Evolutionary conservation across 2,113 vertebrate genomes (phyloP).

Genomic region (Eulemur macaco): DNA sequence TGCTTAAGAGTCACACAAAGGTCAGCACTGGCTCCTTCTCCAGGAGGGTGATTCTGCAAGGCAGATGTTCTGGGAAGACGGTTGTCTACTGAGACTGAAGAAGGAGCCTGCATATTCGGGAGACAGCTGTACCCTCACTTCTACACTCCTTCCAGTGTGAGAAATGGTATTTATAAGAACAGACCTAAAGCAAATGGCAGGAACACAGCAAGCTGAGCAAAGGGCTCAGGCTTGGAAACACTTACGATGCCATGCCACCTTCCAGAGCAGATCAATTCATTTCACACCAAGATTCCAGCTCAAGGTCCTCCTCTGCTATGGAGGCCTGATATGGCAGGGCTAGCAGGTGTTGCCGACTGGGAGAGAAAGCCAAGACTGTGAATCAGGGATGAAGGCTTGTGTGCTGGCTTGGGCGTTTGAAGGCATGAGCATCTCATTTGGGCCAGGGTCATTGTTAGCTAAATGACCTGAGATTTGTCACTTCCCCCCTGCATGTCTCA

Average conservation of each 20-base stretch:
- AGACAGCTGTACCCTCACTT: background rate
- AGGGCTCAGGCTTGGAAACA: background rate
- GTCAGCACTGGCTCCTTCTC: background rate
- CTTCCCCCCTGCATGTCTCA: background rate
- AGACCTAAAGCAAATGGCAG: slow-evolving; percentile 1
- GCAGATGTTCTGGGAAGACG: background rate
- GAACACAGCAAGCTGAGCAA: background rate
- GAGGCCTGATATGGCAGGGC: background rate
- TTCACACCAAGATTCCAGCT: background rate
- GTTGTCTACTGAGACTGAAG: background rate
- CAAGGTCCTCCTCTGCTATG: background rate
- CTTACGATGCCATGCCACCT: background rate
- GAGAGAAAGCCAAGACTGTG: background rate
- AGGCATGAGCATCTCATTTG: background rate
- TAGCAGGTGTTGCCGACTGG: background rate
- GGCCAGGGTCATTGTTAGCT: background rate
- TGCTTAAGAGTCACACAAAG: background rate
- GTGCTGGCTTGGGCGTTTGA: background rate
- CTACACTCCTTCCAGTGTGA: background rate
- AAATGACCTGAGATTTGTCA: too few species aligned
- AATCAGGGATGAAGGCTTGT: background rate
- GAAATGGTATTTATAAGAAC: background rate
- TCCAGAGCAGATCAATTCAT: background rate
- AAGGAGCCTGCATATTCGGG: background rate
- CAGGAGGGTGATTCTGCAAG: background rate